A percentile compares a stretch with the other conserved stretches of the same genome.
These are phyloP conservation scores for Sussaba pulchella DNA, from an alignment of 2,888 invertebrate genomes.

Conservation along the genomic window DNA sequence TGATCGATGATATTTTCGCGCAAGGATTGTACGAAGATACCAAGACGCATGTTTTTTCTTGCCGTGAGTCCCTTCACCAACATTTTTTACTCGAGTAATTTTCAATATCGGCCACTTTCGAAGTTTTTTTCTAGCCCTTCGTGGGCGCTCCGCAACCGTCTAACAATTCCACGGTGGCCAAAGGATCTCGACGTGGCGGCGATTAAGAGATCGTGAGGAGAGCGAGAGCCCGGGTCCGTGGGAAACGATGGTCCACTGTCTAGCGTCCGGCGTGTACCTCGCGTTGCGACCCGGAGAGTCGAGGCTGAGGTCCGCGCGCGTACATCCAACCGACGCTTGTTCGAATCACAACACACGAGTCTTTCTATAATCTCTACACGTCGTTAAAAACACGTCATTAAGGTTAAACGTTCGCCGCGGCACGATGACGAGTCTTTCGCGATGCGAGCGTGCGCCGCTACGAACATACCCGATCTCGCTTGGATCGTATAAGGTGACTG, in stretches of 20 bases:
- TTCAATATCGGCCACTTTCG: background rate
- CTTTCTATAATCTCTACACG: conserved; percentile 75
- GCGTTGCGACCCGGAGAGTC: conserved; percentile 29
- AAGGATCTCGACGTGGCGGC: conserved; percentile 58
- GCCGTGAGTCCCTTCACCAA: background rate
- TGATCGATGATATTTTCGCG: conserved; percentile 63
- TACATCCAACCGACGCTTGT: conserved; percentile 42
- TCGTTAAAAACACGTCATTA: conserved; percentile 84
- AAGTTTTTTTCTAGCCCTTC: background rate
- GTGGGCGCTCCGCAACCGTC: conserved; percentile 10
- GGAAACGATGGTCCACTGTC: conserved; percentile 81
- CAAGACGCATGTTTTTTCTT: conserved; percentile 3
- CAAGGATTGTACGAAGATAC: conserved; percentile 38
- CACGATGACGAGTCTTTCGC: conserved; percentile 58
- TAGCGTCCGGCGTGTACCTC: conserved; percentile 63
- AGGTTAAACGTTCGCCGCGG: conserved; percentile 75
- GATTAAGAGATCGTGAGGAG: conserved; percentile 78
- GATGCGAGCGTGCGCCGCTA: conserved; percentile 5
- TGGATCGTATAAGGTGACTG: conserved; percentile 35
- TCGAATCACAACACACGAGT: conserved; percentile 52
- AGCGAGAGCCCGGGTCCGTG: conserved; percentile 77
- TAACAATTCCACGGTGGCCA: conserved; percentile 22
- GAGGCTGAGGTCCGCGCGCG: conserved; percentile 21
- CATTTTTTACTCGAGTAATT: background rate
- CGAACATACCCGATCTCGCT: conserved; percentile 44